phyloP scores from a whole-genome alignment of 1,140 invertebrate genomes.

The Zaprionus lachaisei region DNA sequence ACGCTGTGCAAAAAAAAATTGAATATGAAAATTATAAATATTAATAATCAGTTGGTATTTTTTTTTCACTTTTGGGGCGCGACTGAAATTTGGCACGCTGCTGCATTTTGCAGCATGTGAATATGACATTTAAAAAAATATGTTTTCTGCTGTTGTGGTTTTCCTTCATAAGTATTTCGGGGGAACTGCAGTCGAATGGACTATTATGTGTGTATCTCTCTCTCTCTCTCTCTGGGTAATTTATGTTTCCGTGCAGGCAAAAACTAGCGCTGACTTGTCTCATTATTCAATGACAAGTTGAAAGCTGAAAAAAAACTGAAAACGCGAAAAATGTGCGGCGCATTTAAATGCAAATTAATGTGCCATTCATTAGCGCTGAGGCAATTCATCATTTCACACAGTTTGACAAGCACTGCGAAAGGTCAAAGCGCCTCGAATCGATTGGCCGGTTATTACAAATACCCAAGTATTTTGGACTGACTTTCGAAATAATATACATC shows the following conservation, averaged over 20 bases:
- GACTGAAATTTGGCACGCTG: constrained; percentile 53
- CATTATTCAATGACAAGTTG: constrained; percentile 64
- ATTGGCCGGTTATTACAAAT: constrained; percentile 35
- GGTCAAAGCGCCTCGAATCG: constrained; percentile 49
- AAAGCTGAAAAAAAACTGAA: constrained; percentile 15
- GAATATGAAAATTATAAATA: constrained; percentile 35
- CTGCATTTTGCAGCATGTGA: constrained; percentile 48
- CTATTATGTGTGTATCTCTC: constrained; percentile 17
- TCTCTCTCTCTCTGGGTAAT: constrained; percentile 33
- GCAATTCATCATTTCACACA: constrained; percentile 58
- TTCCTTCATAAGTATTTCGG: constrained; percentile 34
- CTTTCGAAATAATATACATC: constrained; percentile 21
- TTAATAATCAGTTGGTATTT: constrained; percentile 42
- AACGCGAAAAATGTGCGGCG: constrained; percentile 18
- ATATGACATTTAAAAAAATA: constrained; percentile 61
- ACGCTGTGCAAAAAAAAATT: constrained; percentile 22
- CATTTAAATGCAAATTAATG: constrained; percentile 74
- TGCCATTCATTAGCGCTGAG: constrained; percentile 62
- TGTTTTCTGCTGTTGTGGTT: constrained; percentile 16
- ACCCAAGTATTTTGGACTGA: constrained; percentile 14
- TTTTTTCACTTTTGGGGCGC: constrained; percentile 35
- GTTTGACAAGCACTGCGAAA: constrained; percentile 61
- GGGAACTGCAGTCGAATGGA: constrained; percentile 27
- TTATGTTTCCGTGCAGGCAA: constrained; percentile 55
- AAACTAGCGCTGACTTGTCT: constrained; percentile 42